Percentiles rank a stretch among this genome's conserved stretches.
phyloP scores from a whole-genome alignment of 2,888 invertebrate genomes.

The Leptopilina drosophilae region DNA sequence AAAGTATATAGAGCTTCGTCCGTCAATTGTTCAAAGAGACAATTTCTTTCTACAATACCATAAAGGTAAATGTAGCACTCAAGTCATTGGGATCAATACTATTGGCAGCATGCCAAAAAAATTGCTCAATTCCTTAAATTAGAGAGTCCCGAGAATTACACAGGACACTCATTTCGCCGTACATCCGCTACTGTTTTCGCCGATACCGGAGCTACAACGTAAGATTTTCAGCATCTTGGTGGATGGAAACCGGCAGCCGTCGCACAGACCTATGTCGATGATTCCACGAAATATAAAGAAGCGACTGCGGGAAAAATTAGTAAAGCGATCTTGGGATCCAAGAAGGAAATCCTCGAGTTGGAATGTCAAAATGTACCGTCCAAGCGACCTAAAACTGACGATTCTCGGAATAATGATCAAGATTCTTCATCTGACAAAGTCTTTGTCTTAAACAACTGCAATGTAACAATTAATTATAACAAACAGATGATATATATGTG shows the following conservation, averaged over 20 bases:
- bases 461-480: neutral
- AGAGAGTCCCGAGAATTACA: conserved; percentile 44
- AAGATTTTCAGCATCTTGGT: no score
- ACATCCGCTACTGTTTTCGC: conserved; percentile 47
- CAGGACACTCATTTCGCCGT: conserved; percentile 38
- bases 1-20: no score
- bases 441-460: neutral
- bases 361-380: neutral
- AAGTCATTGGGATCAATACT: conserved; percentile 45
- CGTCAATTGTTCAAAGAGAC: no score
- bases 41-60: conserved; percentile 20
- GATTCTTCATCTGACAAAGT: neutral
- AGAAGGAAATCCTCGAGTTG: neutral
- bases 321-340: neutral
- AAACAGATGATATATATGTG: neutral
- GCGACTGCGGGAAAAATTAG: neutral
- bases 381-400: neutral
- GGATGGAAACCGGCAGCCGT: neutral
- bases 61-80: conserved; percentile 42
- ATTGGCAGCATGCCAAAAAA: conserved; percentile 47
- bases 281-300: neutral
- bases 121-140: conserved; percentile 48
- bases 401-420: neutral
- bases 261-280: conserved; percentile 2
- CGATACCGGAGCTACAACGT: conserved; percentile 20